Percentiles rank a stretch among this genome's conserved stretches.
These are phyloP conservation scores for Syrphus vitripennis DNA, from an alignment of 2,888 invertebrate species.

Conservation along the genomic window DNA sequence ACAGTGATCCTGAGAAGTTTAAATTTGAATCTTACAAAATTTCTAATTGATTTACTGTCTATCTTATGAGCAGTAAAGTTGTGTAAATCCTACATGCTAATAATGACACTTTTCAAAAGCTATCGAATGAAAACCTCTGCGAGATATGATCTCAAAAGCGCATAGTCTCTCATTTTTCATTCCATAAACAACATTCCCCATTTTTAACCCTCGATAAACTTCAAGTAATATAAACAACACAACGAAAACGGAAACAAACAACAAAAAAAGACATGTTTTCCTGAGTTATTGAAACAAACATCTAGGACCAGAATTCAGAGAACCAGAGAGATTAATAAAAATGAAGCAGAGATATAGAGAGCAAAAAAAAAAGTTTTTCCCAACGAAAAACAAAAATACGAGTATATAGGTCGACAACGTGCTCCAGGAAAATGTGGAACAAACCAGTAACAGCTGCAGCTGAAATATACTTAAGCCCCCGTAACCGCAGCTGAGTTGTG, in stretches of 20 bases:
- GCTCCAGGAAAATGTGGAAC: conserved; percentile 74
- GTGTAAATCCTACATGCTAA: conserved; percentile 22
- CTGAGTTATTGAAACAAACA: background rate
- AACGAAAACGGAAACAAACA: background rate
- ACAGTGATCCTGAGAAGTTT: conserved; percentile 3
- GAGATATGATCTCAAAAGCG: conserved; percentile 41
- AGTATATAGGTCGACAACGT: conserved; percentile 79
- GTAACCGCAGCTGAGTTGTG: conserved; percentile 27
- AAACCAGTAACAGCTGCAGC: conserved; percentile 58
- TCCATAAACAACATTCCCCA: background rate
- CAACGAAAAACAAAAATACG: conserved; percentile 51
- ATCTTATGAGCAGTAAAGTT: background rate
- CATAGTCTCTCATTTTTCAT: conserved; percentile 34
- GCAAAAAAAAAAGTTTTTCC: background rate
- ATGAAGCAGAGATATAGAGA: background rate
- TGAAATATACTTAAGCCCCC: conserved; percentile 11
- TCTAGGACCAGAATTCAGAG: background rate
- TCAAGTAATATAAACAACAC: background rate
- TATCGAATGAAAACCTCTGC: conserved; percentile 37
- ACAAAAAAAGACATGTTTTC: background rate
- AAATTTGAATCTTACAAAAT: background rate
- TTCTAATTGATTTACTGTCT: conserved; percentile 24
- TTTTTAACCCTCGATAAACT: background rate
- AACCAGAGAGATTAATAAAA: background rate
- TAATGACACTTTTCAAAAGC: conserved; percentile 43